Evolutionary conservation across 2,888 invertebrate species (phyloP).

Genomic region (Melipona beecheii): DNA sequence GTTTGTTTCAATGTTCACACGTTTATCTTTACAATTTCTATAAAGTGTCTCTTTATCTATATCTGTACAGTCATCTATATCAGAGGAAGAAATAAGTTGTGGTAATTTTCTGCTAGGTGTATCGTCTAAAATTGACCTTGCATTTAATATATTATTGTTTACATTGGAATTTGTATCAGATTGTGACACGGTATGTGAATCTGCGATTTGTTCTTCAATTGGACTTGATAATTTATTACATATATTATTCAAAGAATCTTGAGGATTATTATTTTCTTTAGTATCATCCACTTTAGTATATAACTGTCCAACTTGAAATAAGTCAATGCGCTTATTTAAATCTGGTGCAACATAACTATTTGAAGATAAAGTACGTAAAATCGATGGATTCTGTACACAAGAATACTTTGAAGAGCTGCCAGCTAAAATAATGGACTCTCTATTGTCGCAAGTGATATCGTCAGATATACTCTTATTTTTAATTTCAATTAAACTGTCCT

Average conservation of each 20-base stretch:
- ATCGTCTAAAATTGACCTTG: neutral
- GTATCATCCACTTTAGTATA: conserved; percentile 4
- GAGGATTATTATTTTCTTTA: conserved; percentile 48
- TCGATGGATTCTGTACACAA: neutral
- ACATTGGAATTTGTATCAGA: conserved; percentile 49
- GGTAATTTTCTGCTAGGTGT: neutral
- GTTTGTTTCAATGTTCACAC: neutral
- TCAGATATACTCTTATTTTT: neutral
- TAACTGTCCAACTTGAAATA: conserved; percentile 21
- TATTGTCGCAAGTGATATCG: neutral
- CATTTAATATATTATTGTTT: neutral
- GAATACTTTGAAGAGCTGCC: conserved; percentile 21
- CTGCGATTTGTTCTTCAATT: neutral
- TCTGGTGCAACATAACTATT: conserved; percentile 21
- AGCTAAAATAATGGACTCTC: conserved; percentile 42
- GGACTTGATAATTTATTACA: neutral
- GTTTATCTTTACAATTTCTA: neutral
- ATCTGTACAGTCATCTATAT: neutral
- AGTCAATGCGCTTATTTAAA: conserved; percentile 60
- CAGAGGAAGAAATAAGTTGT: neutral
- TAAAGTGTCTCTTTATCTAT: neutral
- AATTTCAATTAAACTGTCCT: conserved; percentile 37
- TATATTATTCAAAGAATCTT: neutral
- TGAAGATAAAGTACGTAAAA: neutral
- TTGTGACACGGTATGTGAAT: neutral